These are phyloP conservation scores for Bambusicola thoracicus DNA, from an alignment of 2,113 vertebrate species.

Conservation along the genomic window DNA sequence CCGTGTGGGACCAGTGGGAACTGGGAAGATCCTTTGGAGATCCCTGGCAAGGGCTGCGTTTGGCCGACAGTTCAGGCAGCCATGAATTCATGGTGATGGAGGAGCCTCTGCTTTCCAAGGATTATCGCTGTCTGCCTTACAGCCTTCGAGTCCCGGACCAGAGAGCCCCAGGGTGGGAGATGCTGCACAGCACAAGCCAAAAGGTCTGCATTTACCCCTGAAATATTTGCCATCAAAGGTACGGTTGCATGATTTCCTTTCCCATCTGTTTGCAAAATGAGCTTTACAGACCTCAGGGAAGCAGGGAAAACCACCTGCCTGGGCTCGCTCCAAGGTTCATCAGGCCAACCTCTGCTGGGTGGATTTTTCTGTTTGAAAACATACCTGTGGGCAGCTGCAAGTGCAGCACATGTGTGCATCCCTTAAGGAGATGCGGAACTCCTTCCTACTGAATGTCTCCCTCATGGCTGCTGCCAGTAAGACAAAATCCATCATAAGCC, in stretches of 20 bases:
- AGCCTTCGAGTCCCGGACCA: neutral
- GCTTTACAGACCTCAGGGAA: neutral
- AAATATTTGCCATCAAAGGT: neutral
- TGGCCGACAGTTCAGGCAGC: no score
- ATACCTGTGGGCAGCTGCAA: neutral
- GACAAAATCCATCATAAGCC: neutral
- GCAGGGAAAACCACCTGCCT: neutral
- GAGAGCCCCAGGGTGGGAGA: neutral
- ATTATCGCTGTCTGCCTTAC: neutral
- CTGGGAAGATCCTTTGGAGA: neutral
- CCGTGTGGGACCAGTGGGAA: fast-evolving
- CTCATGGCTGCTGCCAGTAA: neutral
- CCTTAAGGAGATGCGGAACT: neutral
- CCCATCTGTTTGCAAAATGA: neutral
- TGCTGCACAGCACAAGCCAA: neutral
- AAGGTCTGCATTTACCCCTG: fast-evolving
- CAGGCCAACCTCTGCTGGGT: neutral
- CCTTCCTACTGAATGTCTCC: neutral
- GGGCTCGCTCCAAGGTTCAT: neutral
- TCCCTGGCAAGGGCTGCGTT: neutral
- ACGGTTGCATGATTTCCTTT: neutral
- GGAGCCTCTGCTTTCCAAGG: fast-evolving
- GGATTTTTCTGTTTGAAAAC: neutral
- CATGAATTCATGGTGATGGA: neutral
- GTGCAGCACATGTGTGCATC: fast-evolving